phyloP scores from a whole-genome alignment of 2,797 vertebrate species.

The Dryobates pubescens region DNA sequence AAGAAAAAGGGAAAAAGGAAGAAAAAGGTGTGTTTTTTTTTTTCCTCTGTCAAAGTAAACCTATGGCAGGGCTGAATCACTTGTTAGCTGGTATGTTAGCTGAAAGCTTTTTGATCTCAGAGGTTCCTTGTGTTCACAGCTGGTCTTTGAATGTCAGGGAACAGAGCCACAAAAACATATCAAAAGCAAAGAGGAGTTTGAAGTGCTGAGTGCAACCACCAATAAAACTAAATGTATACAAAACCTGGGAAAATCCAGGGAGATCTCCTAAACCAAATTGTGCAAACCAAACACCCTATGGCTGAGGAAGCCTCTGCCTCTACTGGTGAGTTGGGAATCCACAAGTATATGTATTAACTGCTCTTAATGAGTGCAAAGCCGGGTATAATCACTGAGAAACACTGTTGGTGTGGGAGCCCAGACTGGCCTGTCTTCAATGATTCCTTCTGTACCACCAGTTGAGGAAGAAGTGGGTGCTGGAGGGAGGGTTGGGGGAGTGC shows the following conservation, averaged over 20 bases:
- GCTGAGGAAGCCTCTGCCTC: slow-evolving; percentile 26
- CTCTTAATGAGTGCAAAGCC: slow-evolving; percentile 26
- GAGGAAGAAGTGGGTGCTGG: not conserved
- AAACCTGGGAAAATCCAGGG: slow-evolving; percentile 36
- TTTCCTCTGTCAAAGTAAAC: not conserved
- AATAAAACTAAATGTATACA: not conserved
- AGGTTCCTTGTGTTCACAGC: not conserved
- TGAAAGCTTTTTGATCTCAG: not conserved
- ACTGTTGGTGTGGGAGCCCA: not conserved
- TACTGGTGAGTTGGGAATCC: not conserved
- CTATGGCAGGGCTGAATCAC: not conserved
- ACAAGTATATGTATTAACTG: not conserved
- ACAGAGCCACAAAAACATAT: not conserved
- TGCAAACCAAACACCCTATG: not conserved
- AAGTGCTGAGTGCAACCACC: not conserved
- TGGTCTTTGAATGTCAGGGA: not conserved
- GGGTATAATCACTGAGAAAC: slow-evolving; percentile 15
- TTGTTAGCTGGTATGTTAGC: not conserved
- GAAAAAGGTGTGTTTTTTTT: not conserved
- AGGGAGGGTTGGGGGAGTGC: fast-evolving
- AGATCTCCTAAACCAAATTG: slow-evolving; percentile 16
- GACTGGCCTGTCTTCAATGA: fast-evolving
- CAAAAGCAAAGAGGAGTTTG: not conserved
- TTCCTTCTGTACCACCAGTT: not conserved
- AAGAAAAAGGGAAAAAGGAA: no score